phyloP scores from a whole-genome alignment of 2,888 invertebrate species.

The Drosophila tripunctata region DNA sequence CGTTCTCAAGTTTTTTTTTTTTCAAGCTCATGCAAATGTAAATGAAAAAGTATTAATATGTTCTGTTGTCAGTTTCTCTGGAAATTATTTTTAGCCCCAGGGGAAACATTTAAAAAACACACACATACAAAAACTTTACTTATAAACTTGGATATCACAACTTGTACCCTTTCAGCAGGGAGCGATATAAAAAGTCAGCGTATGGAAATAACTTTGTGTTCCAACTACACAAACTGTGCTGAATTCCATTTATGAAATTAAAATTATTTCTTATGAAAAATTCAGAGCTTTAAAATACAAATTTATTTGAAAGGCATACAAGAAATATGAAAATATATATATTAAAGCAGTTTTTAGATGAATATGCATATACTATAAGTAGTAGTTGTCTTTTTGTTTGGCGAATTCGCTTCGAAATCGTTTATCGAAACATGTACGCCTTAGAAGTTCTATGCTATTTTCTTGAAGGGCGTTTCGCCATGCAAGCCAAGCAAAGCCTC shows the following conservation, averaged over 20 bases:
- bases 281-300: background rate
- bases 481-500: constrained; percentile 6
- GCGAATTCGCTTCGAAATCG: background rate
- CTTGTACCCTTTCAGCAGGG: constrained; percentile 59
- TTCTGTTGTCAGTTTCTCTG: constrained; percentile 42
- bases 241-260: background rate
- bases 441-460: constrained; percentile 5
- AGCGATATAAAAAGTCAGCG: constrained; percentile 58
- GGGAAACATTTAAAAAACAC: constrained; percentile 47
- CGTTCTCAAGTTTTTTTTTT: constrained; percentile 18
- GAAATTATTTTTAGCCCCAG: constrained; percentile 69
- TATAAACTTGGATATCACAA: constrained; percentile 44
- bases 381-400: background rate
- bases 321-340: no score
- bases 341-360: no score
- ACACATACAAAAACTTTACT: constrained; percentile 10
- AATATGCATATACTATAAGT: no score
- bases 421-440: background rate
- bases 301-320: background rate
- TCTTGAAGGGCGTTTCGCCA: constrained; percentile 30
- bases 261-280: background rate
- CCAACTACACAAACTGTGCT: constrained; percentile 6
- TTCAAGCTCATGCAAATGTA: constrained; percentile 43
- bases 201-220: constrained; percentile 41
- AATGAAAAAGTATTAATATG: constrained; percentile 76